Evolutionary conservation across 2,113 vertebrate species (phyloP).

Genomic region (Lamprotornis superbus): DNA sequence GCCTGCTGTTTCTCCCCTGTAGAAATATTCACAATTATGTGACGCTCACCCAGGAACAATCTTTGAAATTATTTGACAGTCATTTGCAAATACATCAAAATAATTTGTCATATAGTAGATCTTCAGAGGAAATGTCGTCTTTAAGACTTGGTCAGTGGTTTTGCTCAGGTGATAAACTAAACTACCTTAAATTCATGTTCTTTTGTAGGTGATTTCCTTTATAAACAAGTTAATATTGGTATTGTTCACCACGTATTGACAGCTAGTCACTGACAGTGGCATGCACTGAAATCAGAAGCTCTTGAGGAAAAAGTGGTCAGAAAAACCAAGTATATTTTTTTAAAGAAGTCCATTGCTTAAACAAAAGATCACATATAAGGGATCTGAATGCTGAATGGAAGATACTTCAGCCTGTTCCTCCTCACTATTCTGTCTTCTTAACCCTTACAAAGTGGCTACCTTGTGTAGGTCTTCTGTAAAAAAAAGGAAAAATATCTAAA

Average conservation of each 20-base stretch:
- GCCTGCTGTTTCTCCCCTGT: neutral
- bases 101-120: neutral
- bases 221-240: neutral
- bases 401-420: neutral
- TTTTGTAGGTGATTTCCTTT: neutral
- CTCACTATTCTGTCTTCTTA: neutral
- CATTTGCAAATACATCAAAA: neutral
- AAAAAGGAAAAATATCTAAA: neutral
- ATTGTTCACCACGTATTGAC: neutral
- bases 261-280: neutral
- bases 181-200: neutral
- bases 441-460: neutral
- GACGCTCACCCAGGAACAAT: neutral
- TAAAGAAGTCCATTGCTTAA: neutral
- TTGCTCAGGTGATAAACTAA: neutral
- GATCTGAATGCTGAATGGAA: neutral
- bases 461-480: neutral
- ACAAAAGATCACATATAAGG: neutral
- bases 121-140: neutral
- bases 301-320: neutral
- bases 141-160: neutral
- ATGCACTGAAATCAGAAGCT: neutral
- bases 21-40: neutral
- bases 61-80: neutral
- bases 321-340: neutral